These are phyloP conservation scores for Aricia agestis DNA, from an alignment of 1,140 invertebrate species.

Conservation along the genomic window DNA sequence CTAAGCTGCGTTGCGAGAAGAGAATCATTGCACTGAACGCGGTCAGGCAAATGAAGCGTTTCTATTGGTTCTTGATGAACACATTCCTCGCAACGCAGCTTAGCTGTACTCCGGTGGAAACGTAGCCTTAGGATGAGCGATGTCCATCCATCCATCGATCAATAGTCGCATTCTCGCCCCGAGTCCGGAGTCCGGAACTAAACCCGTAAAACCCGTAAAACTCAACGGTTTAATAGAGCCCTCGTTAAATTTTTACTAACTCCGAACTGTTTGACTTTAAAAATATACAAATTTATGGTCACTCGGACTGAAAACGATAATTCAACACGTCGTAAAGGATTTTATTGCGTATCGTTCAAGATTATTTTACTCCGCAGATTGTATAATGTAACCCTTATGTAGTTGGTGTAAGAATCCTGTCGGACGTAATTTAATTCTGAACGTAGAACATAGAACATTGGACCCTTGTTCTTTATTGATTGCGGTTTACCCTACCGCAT, in stretches of 20 bases:
- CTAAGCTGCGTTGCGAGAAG: too few species aligned
- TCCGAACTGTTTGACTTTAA: slow-evolving; percentile 71
- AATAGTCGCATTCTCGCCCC: not conserved
- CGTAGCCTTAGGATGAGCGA: too few species aligned
- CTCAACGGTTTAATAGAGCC: slow-evolving; percentile 61
- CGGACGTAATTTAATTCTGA: too few species aligned
- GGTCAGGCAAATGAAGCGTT: too few species aligned
- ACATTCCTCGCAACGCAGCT: too few species aligned
- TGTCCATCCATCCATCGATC: slow-evolving; percentile 1
- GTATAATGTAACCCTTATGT: too few species aligned
- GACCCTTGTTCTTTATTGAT: slow-evolving; percentile 28
- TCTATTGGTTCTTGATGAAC: too few species aligned
- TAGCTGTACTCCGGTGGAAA: too few species aligned
- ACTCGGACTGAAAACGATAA: slow-evolving; percentile 71
- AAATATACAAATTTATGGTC: slow-evolving; percentile 75
- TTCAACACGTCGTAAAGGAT: slow-evolving; percentile 73
- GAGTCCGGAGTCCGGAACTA: not conserved
- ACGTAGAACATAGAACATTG: too few species aligned
- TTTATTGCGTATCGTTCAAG: slow-evolving; percentile 47
- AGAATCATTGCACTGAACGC: too few species aligned
- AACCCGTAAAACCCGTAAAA: slow-evolving; percentile 44
- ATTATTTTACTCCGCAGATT: too few species aligned
- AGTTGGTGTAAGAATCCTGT: too few species aligned
- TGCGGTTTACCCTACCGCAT: not conserved
- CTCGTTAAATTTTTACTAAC: slow-evolving; percentile 75